Base-by-base conservation (phyloP, 2,888 invertebrate species). In the Megamerina dolium region DNA sequence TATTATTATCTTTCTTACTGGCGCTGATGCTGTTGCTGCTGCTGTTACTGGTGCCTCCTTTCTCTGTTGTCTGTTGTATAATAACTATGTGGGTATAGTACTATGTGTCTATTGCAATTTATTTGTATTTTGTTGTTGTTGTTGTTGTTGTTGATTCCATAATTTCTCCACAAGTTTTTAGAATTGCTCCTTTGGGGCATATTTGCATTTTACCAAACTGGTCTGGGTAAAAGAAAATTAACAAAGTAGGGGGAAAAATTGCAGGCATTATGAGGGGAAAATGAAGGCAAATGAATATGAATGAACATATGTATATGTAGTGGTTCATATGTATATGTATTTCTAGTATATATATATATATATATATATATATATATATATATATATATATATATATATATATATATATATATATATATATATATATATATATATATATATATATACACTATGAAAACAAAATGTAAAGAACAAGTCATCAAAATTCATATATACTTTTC, bases 1-100 rank as follows among this genome's bases (percentile, higher is more conserved):
- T 55, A 53, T 44, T 53, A 49, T 49, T 47, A 46, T 29, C 21
- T 41, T 41, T 35, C 21, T 30, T 37, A 37, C 29, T 12, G 21
- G 41, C 30, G 18, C 21, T n/a, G n/a, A n/a, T n/a, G n/a, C 27
- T 13, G 27, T 3, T 27, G 27, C 27, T 27, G 27, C 27, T 3
- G 5, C 27, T 27, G 27, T 13, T 27, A 13, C 27, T 27, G 27
- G 13, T 13, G 10, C 27, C 10, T 10, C 27, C 13, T 27, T n/a
- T n/a, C n/a, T n/a, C n/a, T n/a, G n/a, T n/a, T n/a, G n/a, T n/a
- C n/a, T n/a, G n/a, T n/a, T n/a, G n/a, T n/a, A n/a, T n/a, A n/a
- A n/a, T n/a, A n/a, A n/a, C n/a, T n/a, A n/a, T n/a, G n/a, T n/a
- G n/a, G n/a, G n/a, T n/a, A n/a, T n/a, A n/a, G n/a, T n/a, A n/a